phyloP scores from a whole-genome alignment of 1,140 invertebrate species.

The Lucilia cuprina region DNA sequence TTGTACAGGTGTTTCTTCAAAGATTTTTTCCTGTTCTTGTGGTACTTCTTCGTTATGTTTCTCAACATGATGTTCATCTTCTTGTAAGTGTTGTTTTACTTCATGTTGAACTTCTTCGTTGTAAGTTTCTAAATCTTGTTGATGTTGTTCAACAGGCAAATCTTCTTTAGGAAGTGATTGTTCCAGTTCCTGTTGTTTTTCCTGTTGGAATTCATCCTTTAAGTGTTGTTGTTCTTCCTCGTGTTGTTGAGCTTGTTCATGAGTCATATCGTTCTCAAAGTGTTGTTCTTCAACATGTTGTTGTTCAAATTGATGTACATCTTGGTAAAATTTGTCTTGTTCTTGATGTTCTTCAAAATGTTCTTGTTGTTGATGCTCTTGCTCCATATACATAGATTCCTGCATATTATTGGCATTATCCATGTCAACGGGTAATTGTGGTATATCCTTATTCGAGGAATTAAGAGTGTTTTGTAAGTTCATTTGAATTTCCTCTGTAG shows the following conservation, averaged over 20 bases:
- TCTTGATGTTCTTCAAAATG: neutral
- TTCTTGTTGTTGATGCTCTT: neutral
- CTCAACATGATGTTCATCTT: neutral
- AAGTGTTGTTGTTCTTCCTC: neutral
- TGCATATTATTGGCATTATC: constrained; percentile 46
- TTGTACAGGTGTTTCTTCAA: neutral
- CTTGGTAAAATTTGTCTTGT: neutral
- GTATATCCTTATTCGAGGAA: constrained; percentile 40
- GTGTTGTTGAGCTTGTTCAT: neutral
- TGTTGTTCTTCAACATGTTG: neutral
- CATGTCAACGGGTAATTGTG: constrained; percentile 39
- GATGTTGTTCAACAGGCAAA: neutral
- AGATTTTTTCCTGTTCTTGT: neutral
- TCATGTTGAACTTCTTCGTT: neutral
- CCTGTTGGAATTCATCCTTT: neutral
- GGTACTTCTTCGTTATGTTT: neutral
- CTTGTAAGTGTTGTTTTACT: neutral
- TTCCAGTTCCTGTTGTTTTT: neutral
- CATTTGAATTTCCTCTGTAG: constrained; percentile 55
- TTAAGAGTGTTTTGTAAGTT: constrained; percentile 41
- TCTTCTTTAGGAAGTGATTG: neutral
- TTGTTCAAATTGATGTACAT: neutral
- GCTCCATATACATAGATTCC: constrained; percentile 54
- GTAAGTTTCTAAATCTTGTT: neutral
- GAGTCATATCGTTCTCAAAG: neutral